Percentiles rank a stretch among this genome's conserved stretches.
Evolutionary conservation across 2,888 invertebrate species (phyloP).

Genomic region (Spisula subtruncata): DNA sequence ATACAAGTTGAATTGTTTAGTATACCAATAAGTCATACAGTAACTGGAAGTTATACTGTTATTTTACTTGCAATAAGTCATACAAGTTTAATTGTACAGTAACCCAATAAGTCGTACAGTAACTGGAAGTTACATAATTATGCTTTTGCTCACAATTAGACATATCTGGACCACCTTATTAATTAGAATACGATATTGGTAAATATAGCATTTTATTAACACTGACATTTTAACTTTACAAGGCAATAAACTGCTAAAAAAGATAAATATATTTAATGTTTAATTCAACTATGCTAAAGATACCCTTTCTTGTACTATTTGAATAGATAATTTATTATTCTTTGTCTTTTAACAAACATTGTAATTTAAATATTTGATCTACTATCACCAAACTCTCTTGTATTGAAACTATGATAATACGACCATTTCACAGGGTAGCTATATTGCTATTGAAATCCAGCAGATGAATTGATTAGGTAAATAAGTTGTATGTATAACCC

Average conservation of each 20-base stretch:
- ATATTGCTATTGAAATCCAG: slow-evolving; percentile 36
- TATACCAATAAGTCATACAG: too few species aligned
- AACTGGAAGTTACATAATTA: too few species aligned
- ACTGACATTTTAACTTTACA: background rate
- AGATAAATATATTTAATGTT: background rate
- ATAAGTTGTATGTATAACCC: background rate
- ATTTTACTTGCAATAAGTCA: too few species aligned
- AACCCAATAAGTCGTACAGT: too few species aligned
- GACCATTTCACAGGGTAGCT: slow-evolving; percentile 26
- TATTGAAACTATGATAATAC: slow-evolving; percentile 31
- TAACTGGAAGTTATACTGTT: too few species aligned
- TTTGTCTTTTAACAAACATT: background rate
- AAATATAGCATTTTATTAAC: too few species aligned
- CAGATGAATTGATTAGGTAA: slow-evolving; percentile 29
- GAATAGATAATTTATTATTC: slow-evolving; percentile 18
- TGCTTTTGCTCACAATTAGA: too few species aligned
- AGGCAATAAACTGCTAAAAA: background rate
- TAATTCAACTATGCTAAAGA: background rate
- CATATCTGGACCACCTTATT: too few species aligned
- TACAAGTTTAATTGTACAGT: too few species aligned
- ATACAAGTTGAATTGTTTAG: too few species aligned
- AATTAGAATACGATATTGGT: too few species aligned
- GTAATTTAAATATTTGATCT: slow-evolving; percentile 37
- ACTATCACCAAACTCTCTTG: slow-evolving; percentile 14
- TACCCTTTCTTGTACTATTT: background rate